These are phyloP conservation scores for Micropterix aruncella DNA, from an alignment of 2,888 invertebrate genomes.

Conservation along the genomic window DNA sequence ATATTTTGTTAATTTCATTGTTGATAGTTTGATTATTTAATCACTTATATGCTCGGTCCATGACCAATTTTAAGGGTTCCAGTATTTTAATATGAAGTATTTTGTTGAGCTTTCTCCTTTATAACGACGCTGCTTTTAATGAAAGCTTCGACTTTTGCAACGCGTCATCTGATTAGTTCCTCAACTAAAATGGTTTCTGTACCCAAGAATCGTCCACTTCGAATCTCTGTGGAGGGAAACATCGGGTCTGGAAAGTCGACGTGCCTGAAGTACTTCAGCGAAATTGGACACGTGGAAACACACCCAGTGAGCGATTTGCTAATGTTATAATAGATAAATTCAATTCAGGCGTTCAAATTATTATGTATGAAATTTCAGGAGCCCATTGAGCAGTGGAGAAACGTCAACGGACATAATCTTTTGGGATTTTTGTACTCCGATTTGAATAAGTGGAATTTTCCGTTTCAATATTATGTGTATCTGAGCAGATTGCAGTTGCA, in stretches of 20 bases:
- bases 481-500: conserved; percentile 67
- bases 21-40: no score
- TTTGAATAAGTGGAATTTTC: conserved; percentile 56
- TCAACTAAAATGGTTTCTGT: background rate
- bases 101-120: no score
- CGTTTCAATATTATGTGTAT: conserved; percentile 76
- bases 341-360: no score
- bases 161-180: background rate
- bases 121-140: no score
- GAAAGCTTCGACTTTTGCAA: no score
- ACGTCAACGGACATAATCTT: conserved; percentile 47
- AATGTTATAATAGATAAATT: no score
- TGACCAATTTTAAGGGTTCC: no score
- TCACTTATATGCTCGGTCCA: no score
- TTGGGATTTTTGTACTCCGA: conserved; percentile 63
- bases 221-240: conserved; percentile 67
- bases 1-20: no score
- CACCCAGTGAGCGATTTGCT: conserved; percentile 33
- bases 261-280: conserved; percentile 55
- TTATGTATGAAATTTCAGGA: no score
- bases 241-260: conserved; percentile 74
- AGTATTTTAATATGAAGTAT: no score
- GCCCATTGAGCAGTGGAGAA: conserved; percentile 53
- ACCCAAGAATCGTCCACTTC: conserved; percentile 34
- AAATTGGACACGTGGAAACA: conserved; percentile 43